Evolutionary conservation across 2,888 invertebrate genomes (phyloP), one percentile per base, ranked within the genome.

Genomic region (Acheta domesticus): DNA sequence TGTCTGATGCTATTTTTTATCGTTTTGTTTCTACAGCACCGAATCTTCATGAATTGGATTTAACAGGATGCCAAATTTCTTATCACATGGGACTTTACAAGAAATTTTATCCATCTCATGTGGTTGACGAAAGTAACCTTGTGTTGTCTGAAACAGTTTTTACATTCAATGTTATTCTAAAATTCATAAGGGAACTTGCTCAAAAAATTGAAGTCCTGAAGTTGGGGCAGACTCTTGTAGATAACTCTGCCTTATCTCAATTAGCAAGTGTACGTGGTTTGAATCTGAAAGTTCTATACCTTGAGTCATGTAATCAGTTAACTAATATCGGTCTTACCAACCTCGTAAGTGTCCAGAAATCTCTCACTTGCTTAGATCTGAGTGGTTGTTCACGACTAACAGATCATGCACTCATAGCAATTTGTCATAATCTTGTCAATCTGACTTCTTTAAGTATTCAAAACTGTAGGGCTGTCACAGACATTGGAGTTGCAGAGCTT

Each of bases 1-100:
- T 94, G 73, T 92, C 93, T 2, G 94, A 94, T 88, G 91, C 92
- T n/a, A 88, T 93, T 16, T 90, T 94, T 78, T 89, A 91, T 83
- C 89, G 93, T 83, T 89, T 94, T 84, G 88, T 91, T 2, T 87
- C 89, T 12, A 88, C 91, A 16, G 90, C 92, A 82, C 90, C 90
- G 75, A 87, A 88, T 80, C 85, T 94, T 21, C 88, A 91, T 81
- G 88, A 89, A 20, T 85, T 94, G 0, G 90, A 92, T 84, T 87
- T 94, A 81, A 91, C 91, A 49, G 91, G 90, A 12, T 92, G 92
- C 83, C 92, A 92, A 80, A 89, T 94, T 78, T 91, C 93, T 49
- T 94, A 93, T 85, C 93, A 93, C 85, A 87, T 89, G 81, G 92
- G 92, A 11, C 88, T 92, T 73, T 91, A 92, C 75, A 90, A 91